These are phyloP conservation scores for Aldabrachelys gigantea DNA, from an alignment of 2,113 vertebrate species.

Conservation along the genomic window DNA sequence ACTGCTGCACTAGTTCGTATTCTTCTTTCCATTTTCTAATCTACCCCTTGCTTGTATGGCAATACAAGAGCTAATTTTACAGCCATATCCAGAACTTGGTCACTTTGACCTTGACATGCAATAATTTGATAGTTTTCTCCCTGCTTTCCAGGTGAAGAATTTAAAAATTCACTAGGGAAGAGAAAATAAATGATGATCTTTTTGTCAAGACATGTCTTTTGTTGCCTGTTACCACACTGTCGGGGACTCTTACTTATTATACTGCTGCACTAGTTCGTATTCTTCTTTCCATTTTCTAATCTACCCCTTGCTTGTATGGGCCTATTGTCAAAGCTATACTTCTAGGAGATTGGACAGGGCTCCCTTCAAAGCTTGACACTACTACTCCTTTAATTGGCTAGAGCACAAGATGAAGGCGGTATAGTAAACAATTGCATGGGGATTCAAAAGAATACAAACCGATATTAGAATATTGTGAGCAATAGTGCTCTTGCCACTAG, in stretches of 20 bases:
- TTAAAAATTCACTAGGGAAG: not conserved
- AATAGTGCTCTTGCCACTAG: not conserved
- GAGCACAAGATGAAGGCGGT: not conserved
- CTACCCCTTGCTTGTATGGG: not conserved
- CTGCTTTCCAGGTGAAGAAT: not conserved
- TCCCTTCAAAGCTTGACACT: not conserved
- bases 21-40: not conserved
- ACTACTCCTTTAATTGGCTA: not conserved
- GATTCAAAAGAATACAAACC: not conserved
- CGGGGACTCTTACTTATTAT: not conserved
- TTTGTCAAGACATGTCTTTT: not conserved
- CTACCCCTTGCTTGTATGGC: not conserved
- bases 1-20: not conserved
- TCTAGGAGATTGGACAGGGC: not conserved
- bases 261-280: not conserved
- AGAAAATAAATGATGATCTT: not conserved
- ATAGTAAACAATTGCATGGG: not conserved
- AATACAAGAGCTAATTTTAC: conserved; percentile 37
- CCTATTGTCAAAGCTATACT: not conserved
- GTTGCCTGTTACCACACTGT: not conserved
- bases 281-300: not conserved
- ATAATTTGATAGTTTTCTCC: not conserved
- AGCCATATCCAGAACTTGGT: conserved; percentile 7
- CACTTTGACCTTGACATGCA: conserved; percentile 34
- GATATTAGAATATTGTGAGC: not conserved